Conservation (phyloP, 2,888 invertebrate species). For the Zygogramma bicolorata region DNA sequence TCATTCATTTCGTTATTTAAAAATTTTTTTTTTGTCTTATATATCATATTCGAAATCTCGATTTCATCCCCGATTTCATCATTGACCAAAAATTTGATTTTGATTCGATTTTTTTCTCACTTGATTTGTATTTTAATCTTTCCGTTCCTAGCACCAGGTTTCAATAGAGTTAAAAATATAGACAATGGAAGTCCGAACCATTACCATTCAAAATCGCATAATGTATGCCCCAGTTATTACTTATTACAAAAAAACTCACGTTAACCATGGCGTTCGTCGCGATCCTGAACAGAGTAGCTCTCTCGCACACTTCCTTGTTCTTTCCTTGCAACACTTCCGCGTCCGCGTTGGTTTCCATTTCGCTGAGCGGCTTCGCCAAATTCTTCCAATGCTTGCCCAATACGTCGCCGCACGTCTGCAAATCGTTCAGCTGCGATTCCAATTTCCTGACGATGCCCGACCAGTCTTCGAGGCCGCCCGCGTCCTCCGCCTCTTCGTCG, state of each 20-base stretch:
- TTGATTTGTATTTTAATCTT: no score
- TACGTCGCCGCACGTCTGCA: constrained; percentile 92
- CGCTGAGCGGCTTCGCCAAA: constrained; percentile 83
- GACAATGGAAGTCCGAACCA: no score
- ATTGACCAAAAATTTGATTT: no score
- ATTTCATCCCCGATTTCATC: no score
- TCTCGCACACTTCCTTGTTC: constrained; percentile 91
- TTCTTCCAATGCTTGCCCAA: constrained; percentile 90
- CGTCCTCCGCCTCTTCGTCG: constrained; percentile 71
- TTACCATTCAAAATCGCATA: no score
- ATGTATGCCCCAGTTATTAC: no score
- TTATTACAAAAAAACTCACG: constrained; percentile 77
- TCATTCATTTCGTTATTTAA: no score
- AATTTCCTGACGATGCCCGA: constrained; percentile 78
- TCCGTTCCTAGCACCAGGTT: no score
- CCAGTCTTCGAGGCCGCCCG: constrained; percentile 70
- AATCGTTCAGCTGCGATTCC: constrained; percentile 85
- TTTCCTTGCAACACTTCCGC: constrained; percentile 73
- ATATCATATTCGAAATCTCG: no score
- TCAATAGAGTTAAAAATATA: no score
- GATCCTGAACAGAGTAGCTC: constrained; percentile 95
- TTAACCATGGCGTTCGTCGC: constrained; percentile 98
- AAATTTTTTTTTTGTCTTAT: no score
- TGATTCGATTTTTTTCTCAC: no score
- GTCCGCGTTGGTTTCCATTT: constrained; percentile 76